Percentiles rank a stretch among this genome's conserved stretches.
Evolutionary conservation across 1,140 invertebrate species (phyloP).

Genomic region (Hypsibius dujardini): DNA sequence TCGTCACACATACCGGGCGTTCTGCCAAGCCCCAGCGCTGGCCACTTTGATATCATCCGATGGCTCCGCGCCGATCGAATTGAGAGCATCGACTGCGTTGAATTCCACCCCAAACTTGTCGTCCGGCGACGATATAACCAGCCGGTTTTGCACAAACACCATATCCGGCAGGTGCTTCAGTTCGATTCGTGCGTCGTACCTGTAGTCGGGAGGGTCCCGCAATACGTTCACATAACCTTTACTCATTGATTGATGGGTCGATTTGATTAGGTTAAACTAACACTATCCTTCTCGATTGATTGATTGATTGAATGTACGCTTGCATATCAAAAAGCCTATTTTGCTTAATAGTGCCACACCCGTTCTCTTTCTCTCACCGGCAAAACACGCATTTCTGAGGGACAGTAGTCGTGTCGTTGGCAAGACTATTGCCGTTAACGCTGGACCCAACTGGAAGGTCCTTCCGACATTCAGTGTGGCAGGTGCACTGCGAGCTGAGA

Average conservation of each 20-base stretch:
- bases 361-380: too few species aligned
- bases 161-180: constrained; percentile 88
- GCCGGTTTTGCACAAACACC: constrained; percentile 75
- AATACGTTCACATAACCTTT: too few species aligned
- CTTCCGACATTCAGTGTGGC: background rate
- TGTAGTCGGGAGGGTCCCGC: constrained; percentile 29
- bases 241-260: too few species aligned
- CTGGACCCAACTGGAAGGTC: too few species aligned
- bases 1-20: constrained; percentile 41
- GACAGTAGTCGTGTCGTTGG: too few species aligned
- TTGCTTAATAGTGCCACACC: too few species aligned
- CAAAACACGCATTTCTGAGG: too few species aligned
- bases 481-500: constrained; percentile 2
- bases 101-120: constrained; percentile 52
- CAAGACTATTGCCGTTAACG: too few species aligned
- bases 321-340: too few species aligned
- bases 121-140: constrained; percentile 47
- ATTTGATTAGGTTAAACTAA: too few species aligned
- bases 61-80: constrained; percentile 44
- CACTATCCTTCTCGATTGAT: too few species aligned
- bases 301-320: too few species aligned
- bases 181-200: constrained; percentile 52
- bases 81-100: constrained; percentile 72
- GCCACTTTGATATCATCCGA: constrained; percentile 50
- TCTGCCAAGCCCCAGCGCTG: constrained; percentile 67